phyloP scores from a whole-genome alignment of 2,888 invertebrate genomes.

The Tipula lateralis region DNA sequence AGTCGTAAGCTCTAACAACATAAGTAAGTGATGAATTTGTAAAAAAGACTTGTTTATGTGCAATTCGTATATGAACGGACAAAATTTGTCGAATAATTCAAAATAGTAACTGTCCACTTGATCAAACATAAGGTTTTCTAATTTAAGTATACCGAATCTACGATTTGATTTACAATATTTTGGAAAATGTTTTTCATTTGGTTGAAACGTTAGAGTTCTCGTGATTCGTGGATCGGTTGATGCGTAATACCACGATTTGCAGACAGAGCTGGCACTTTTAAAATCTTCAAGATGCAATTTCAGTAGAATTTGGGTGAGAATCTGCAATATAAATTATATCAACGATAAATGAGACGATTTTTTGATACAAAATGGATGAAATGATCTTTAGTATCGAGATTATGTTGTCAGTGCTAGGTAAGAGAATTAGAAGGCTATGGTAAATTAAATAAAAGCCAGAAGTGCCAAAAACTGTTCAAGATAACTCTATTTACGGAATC shows the following conservation, averaged over 20 bases:
- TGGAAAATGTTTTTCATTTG: not conserved
- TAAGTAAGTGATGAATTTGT: not conserved
- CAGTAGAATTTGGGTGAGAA: not conserved
- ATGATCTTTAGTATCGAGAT: too few species aligned
- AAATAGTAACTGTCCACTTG: not conserved
- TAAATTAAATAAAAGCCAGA: too few species aligned
- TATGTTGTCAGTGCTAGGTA: too few species aligned
- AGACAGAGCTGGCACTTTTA: not conserved
- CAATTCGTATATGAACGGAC: not conserved
- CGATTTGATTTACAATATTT: not conserved
- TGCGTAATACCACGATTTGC: not conserved
- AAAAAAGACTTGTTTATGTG: not conserved
- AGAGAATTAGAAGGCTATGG: too few species aligned
- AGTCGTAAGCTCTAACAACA: not conserved
- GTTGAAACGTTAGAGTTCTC: not conserved
- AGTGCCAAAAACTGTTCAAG: too few species aligned
- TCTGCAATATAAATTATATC: not conserved
- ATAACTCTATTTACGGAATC: too few species aligned
- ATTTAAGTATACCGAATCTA: not conserved
- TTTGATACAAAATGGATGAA: too few species aligned
- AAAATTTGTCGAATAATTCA: not conserved
- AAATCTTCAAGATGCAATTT: not conserved
- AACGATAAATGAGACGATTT: too few species aligned
- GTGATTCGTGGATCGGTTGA: not conserved
- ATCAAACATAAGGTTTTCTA: not conserved